Evolutionary conservation across 2,888 invertebrate genomes (phyloP), one percentile per base, ranked within the genome.

Genomic region (Colostygia pectinataria): DNA sequence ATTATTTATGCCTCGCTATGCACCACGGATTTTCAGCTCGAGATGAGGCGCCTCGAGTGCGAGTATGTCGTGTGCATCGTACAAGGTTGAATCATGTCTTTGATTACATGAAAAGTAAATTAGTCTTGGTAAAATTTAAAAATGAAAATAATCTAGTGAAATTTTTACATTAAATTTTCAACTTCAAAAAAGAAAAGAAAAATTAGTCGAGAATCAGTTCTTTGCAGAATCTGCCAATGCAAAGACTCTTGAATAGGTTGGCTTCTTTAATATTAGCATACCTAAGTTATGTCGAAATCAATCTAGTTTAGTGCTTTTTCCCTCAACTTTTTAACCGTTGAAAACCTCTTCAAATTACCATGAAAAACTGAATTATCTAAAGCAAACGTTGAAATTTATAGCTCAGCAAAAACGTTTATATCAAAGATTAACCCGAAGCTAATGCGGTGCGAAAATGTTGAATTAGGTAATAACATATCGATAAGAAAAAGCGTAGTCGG

Each of bases 401-500:
- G 42, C 47, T 46, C 45, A 38, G 32, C 42, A 38, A 29, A 38
- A 34, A 33, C 33, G 27, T 51, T 45, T 31, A 53, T 66, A 66
- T 65, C 63, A 60, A 62, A 70, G 68, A 74, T 66, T 66, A 67
- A 71, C 70, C 71, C 76, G 67, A 68, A 74, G 71, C 69, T 77
- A 82, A 81, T 77, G 73, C 68, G 73, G 70, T 77, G 77, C 70
- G 70, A 82, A 80, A 81, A 78, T 66, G 71, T 65, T 71, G 77
- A 77, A 82, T 81, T 83, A 79, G 74, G 77, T 77, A 77, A 78
- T 77, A 79, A 76, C 74, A 74, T 46, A 68, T 71, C 70, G 83
- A 81, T 83, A 82, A 83, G 80, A 80, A 79, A 81, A 78, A 66
- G 77, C 82, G 71, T 70, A 63, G 73, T 59, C 63, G 72, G 77